Evolutionary conservation across 2,113 vertebrate genomes (phyloP).

Genomic region (Triplophysa rosa): DNA sequence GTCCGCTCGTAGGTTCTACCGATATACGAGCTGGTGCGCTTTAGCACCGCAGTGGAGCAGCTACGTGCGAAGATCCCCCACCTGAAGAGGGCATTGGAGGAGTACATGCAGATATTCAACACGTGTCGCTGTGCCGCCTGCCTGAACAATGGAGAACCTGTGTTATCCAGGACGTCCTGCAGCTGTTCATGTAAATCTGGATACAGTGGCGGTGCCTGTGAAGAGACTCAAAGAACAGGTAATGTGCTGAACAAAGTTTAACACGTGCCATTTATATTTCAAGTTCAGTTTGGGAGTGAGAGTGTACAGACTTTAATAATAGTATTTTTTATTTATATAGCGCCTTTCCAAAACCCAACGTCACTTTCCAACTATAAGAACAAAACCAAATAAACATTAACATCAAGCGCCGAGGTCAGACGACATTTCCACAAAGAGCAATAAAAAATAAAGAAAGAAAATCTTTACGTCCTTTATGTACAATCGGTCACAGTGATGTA

Average conservation of each 20-base stretch:
- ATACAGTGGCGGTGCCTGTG: conserved; percentile 76
- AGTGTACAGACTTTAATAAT: too few species aligned
- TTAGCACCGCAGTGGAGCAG: conserved; percentile 67
- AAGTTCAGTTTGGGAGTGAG: too few species aligned
- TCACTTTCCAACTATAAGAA: too few species aligned
- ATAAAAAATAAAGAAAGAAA: too few species aligned
- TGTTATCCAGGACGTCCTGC: conserved; percentile 75
- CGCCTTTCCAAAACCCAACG: too few species aligned
- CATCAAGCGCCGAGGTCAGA: too few species aligned
- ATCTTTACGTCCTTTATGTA: too few species aligned
- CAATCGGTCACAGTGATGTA: too few species aligned
- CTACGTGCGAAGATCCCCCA: conserved; percentile 71
- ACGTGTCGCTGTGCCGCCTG: conserved; percentile 85
- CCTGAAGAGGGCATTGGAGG: conserved; percentile 75
- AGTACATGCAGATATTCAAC: conserved; percentile 82
- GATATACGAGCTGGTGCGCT: conserved; percentile 79
- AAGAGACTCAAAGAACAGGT: conserved; percentile 65
- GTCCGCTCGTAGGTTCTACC: conserved; percentile 74
- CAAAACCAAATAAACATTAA: too few species aligned
- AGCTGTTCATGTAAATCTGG: conserved; percentile 76
- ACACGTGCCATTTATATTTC: not conserved
- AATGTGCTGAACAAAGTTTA: not conserved
- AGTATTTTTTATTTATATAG: too few species aligned
- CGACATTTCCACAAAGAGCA: too few species aligned
- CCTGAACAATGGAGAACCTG: conserved; percentile 77